Evolutionary conservation across 2,888 invertebrate genomes (phyloP), one percentile per base, ranked within the genome.

Genomic region (Meteorus cinctellus): DNA sequence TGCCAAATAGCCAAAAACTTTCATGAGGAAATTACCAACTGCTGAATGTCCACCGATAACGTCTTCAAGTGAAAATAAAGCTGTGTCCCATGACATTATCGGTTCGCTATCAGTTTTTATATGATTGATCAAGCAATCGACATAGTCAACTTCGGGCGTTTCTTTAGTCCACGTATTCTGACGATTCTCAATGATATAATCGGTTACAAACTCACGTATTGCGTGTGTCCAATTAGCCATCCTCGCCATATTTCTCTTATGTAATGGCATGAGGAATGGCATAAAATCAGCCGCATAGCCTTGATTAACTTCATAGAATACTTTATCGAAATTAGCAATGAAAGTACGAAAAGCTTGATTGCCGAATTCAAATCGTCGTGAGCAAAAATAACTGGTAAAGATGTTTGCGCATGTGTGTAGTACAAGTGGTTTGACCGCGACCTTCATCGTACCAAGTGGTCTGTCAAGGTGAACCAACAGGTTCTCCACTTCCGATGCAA

Each of bases 261-360:
- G 92, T 1, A 93, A 86, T 0, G 92, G 92, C 84, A 92, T 86
- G n/a, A 94, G 83, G 83, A 92, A 92, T 0, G 94, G 94, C 68
- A 94, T 87, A 80, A 94, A 94, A 83, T 94, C 94, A 0, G 93
- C 92, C 0, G 92, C 92, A 85, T 93, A 93, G 1, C 93, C 93
- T 85, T 93, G 93, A 86, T 94, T 94, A 8, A 94, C 92, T 84
- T 94, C 93, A 87, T 91, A 93, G 86, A 94, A 94, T 65, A 94
- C 91, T 55, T 91, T 91, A 83, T 94, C 94, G 83, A 93, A 94
- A 81, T 92, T 91, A 29, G 89, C 83, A 0, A 93, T 87, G 87
- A 93, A 91, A 34, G 88, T 84, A 1, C 82, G 80, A 86, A 93
- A 94, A 0, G 86, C 86, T 2, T 79, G 62, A 82, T 92, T 88